A percentile compares a stretch with the other conserved stretches of the same genome.
Evolutionary conservation across 1,140 invertebrate genomes (phyloP).

Genomic region (Bombus affinis): DNA sequence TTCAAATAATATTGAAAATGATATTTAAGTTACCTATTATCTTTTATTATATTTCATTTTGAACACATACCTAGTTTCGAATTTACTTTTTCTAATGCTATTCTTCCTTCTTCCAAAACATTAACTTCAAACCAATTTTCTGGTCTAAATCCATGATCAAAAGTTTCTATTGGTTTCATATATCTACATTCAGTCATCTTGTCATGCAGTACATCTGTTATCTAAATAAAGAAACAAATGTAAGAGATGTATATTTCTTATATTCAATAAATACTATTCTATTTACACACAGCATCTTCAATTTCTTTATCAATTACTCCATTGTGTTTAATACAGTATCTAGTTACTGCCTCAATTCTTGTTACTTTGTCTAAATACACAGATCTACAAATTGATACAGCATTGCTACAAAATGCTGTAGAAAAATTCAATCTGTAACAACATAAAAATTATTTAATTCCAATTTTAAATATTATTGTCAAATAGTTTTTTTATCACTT

Average conservation of each 20-base stretch:
- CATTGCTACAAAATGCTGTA: constrained; percentile 96
- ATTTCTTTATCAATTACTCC: constrained; percentile 71
- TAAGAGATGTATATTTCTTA: background rate
- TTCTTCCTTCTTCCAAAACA: constrained; percentile 88
- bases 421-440: constrained; percentile 93
- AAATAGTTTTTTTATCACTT: constrained; percentile 28
- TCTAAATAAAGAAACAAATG: constrained; percentile 70
- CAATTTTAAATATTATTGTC: background rate
- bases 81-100: constrained; percentile 93
- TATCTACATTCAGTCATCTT: constrained; percentile 93
- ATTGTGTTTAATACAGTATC: constrained; percentile 88
- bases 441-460: constrained; percentile 15
- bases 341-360: constrained; percentile 91
- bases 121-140: constrained; percentile 93
- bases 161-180: constrained; percentile 87
- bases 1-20: constrained; percentile 14
- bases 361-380: constrained; percentile 88
- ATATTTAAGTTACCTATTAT: background rate
- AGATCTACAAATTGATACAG: constrained; percentile 95
- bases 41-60: background rate
- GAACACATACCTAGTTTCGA: constrained; percentile 87
- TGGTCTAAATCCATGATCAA: constrained; percentile 87
- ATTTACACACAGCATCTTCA: constrained; percentile 79
- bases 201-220: constrained; percentile 89
- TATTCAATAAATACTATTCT: constrained; percentile 2